Evolutionary conservation across 1,140 invertebrate genomes (phyloP).

Genomic region (Drosophila ironensis): DNA sequence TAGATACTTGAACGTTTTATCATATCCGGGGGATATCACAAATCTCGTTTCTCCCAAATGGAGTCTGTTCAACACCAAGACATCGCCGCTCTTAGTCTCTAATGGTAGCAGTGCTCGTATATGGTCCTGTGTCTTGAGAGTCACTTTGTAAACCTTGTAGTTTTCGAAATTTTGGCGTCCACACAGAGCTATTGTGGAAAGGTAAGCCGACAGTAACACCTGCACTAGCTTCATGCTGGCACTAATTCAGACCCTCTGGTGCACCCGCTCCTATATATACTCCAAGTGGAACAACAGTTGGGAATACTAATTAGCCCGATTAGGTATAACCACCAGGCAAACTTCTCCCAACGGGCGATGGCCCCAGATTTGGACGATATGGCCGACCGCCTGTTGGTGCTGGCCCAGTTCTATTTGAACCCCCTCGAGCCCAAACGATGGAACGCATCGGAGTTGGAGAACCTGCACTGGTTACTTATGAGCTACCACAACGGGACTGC

Average conservation of each 20-base stretch:
- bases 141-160: conserved; percentile 82
- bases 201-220: not conserved
- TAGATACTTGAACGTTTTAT: conserved; percentile 17
- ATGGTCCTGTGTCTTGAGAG: conserved; percentile 66
- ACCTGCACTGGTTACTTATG: conserved; percentile 55
- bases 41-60: conserved; percentile 33
- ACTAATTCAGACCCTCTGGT: conserved; percentile 8
- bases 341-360: conserved; percentile 22
- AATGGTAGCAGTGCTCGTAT: conserved; percentile 54
- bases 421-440: conserved; percentile 44
- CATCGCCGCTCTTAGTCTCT: conserved; percentile 26
- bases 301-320: conserved; percentile 50
- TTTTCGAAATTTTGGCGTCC: conserved; percentile 41
- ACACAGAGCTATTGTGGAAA: conserved; percentile 9
- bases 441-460: conserved; percentile 37
- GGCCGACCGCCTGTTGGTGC: conserved; percentile 49
- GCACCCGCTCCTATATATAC: conserved; percentile 30
- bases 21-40: conserved; percentile 47
- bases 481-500: conserved; percentile 52
- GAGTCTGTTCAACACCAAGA: conserved; percentile 43
- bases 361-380: conserved; percentile 47
- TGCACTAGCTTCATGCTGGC: conserved; percentile 33
- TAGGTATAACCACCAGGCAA: conserved; percentile 62
- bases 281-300: conserved; percentile 7
- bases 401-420: conserved; percentile 61